Conservation (phyloP, 2,113 vertebrate species). For the Isurus oxyrinchus region DNA sequence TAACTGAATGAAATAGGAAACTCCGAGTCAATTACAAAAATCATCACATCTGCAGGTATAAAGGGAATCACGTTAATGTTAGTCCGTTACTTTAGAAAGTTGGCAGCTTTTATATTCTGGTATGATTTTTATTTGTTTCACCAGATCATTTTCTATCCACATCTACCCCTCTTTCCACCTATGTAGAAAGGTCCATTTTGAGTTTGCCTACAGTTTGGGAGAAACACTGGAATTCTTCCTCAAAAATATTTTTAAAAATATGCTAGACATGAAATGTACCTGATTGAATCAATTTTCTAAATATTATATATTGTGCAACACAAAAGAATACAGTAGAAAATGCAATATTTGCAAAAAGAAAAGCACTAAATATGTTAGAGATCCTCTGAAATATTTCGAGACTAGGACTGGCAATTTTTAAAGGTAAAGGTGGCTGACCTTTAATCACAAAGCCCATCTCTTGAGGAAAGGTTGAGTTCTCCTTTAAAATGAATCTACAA, state of each 20-base stretch:
- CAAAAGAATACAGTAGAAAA: background rate
- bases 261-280: background rate
- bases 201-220: background rate
- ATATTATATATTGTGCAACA: background rate
- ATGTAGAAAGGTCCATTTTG: background rate
- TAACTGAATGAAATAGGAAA: background rate
- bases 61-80: background rate
- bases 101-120: background rate
- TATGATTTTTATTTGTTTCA: background rate
- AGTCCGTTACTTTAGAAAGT: background rate
- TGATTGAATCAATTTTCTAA: background rate
- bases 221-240: background rate
- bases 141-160: background rate
- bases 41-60: background rate
- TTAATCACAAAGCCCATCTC: constrained; percentile 18
- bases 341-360: background rate
- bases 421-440: constrained; percentile 28
- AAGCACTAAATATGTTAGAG: background rate
- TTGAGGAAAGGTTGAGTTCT: constrained; percentile 23
- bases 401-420: background rate
- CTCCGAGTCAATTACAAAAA: background rate
- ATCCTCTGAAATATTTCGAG: background rate
- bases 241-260: background rate
- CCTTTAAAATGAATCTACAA: constrained; percentile 35
- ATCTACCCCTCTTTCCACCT: background rate